These are phyloP conservation scores for Ambastaia sidthimunki DNA, from an alignment of 2,797 vertebrate genomes.

Conservation along the genomic window DNA sequence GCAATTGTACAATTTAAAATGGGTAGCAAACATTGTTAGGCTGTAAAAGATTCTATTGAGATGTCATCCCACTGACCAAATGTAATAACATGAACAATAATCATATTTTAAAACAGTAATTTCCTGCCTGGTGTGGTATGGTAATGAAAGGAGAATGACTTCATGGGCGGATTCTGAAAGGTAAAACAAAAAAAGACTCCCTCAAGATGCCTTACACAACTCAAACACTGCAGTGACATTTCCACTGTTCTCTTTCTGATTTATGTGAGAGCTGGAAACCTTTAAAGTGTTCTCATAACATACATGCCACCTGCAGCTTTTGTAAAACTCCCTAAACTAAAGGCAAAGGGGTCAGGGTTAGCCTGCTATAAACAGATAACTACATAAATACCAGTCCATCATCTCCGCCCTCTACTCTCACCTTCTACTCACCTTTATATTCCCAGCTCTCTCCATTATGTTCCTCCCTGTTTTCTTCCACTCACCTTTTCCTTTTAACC, in stretches of 20 bases:
- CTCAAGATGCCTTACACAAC: background rate
- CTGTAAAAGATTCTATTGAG: no score
- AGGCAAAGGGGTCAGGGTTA: conserved; percentile 45
- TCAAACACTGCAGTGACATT: conserved; percentile 9
- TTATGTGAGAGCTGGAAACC: conserved; percentile 18
- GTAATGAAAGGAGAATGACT: no score
- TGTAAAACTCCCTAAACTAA: conserved; percentile 48
- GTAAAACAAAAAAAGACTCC: background rate
- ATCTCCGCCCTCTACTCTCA: conserved; percentile 15
- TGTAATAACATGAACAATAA: no score
- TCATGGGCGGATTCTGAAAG: no score
- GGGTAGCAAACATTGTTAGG: no score
- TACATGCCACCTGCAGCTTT: conserved; percentile 37
- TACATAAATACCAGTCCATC: conserved; percentile 33
- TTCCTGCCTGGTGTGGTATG: no score
- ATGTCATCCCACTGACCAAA: no score
- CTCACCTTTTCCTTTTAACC: conserved; percentile 10
- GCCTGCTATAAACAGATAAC: conserved; percentile 47
- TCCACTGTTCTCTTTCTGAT: conserved; percentile 17
- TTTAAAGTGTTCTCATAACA: conserved; percentile 51
- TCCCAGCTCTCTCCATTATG: background rate
- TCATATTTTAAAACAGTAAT: no score
- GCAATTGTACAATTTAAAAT: no score
- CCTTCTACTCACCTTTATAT: conserved; percentile 23
- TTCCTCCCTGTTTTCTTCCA: background rate